Evolutionary conservation across 2,888 invertebrate species (phyloP), one percentile per base, ranked within the genome.

Genomic region (Ichneumon xanthorius): DNA sequence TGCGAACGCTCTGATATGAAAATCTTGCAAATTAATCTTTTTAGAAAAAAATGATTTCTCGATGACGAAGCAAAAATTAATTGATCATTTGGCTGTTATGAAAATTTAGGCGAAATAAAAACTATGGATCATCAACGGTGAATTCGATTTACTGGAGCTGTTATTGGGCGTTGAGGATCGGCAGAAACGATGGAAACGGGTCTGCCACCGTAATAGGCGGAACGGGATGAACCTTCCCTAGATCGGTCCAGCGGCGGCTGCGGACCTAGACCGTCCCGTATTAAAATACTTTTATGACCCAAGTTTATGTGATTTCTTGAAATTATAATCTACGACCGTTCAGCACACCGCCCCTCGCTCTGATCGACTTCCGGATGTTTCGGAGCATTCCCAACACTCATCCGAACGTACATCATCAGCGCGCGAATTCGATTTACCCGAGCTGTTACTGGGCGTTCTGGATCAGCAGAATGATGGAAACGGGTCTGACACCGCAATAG

Each of bases 151-250:
- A 50, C 6, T 45, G 22, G 33, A 33, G 33, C n/a, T 22, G 26
- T 19, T 11, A n/a, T 26, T 45, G 61, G 30, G 73, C 45, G 58
- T 73, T 40, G 22, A 22, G 53, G 77, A 67, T 67, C 26, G 6
- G 55, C 65, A 55, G 65, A 77, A 67, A 67, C 19, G 50, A 40
- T 48, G 67, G 84, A 77, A 84, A 84, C 84, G 80, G 37, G 80
- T 84, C 84, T 72, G 40, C 53, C 80, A 50, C 67, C 61, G 77
- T 71, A 77, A 67, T 67, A 77, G 84, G 84, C 77, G 77, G 80
- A 84, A 84, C 86, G 79, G 76, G 81, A 50, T 53, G 73, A 73
- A 58, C 71, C 75, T 77, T 61, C 63, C 71, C 80, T 76, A 78
- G 67, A 65, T 76, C 76, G 76, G 37, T 67, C 37, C 50, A 11